These are phyloP conservation scores for Eristalis arbustorum DNA, from an alignment of 2,888 invertebrate genomes.

Conservation along the genomic window DNA sequence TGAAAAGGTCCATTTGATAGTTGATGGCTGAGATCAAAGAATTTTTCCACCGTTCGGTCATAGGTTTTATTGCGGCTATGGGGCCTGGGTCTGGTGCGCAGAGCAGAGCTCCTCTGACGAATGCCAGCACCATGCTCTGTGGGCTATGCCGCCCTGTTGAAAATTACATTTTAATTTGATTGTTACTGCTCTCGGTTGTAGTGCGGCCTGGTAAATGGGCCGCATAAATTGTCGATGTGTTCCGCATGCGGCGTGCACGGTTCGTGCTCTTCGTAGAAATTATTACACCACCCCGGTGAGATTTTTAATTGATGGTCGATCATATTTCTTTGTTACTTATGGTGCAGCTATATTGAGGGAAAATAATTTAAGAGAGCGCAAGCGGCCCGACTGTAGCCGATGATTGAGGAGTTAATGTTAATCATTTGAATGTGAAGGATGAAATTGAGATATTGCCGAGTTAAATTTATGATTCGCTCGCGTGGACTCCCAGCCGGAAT, in stretches of 20 bases:
- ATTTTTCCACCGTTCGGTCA: slow-evolving; percentile 60
- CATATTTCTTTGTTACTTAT: slow-evolving; percentile 66
- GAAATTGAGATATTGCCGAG: slow-evolving; percentile 57
- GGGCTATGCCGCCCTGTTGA: slow-evolving; percentile 46
- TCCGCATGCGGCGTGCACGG: slow-evolving; percentile 56
- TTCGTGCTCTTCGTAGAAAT: slow-evolving; percentile 50
- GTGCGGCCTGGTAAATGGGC: slow-evolving; percentile 36
- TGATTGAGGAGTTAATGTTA: slow-evolving; percentile 56
- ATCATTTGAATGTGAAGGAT: slow-evolving; percentile 47
- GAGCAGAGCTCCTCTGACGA: slow-evolving; percentile 24
- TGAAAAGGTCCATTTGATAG: slow-evolving; percentile 61
- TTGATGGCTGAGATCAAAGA: slow-evolving; percentile 65
- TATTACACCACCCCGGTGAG: slow-evolving; percentile 62
- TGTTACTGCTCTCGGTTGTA: slow-evolving; percentile 47
- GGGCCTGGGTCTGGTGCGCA: slow-evolving; percentile 18
- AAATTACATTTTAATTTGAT: slow-evolving; percentile 69
- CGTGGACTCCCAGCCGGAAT: not conserved
- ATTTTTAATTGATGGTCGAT: slow-evolving; percentile 67
- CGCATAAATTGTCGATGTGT: slow-evolving; percentile 62
- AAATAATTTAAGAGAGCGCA: slow-evolving; percentile 40
- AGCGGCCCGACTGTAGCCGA: slow-evolving; percentile 32
- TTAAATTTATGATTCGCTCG: slow-evolving; percentile 35
- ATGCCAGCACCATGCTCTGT: slow-evolving; percentile 19
- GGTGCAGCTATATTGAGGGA: slow-evolving; percentile 34
- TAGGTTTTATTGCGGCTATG: slow-evolving; percentile 61